Base-by-base conservation (phyloP, 2,888 invertebrate genomes). In the Diarsia mendica region DNA sequence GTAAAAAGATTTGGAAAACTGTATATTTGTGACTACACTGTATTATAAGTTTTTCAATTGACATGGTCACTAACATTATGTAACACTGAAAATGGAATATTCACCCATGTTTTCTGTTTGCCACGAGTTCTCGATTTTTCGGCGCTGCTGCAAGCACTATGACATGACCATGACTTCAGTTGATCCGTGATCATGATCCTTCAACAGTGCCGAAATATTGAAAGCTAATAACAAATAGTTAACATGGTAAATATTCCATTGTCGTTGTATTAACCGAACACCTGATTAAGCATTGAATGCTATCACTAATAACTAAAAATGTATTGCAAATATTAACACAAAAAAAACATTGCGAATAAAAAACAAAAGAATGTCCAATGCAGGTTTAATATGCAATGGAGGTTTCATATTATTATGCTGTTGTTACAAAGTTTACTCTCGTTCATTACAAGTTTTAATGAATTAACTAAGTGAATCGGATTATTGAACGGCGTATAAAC, bases 401-500 rank as follows among this genome's bases (percentile, higher is more conserved):
- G 0, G 1, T 48, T 51, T 11, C 49, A 44, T 23, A 13, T 44
- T 33, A 60, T 33, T 11, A 13, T 28, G 8, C 44, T 63, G n/a
- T 44, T n/a, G 6, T n/a, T 44, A 44, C 10, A 63, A 20, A 63
- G 2, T 44, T 44, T 44, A 44, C 15, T 23, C 44, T 23, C 44
- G 44, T 3, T 44, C 3, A 63, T 44, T n/a, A 44, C 2, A 11
- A 61, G 20, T 44, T 33, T 65, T 58, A 69, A 81, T 65, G 23
- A 75, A 82, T 65, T 49, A 70, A 67, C 49, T 64, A 58, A 60
- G 23, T 72, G 46, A 70, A 72, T 79, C 58, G 49, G 79, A 75
- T 79, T 73, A 83, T 70, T 70, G 64, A 67, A 53, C 60, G 44
- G 13, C 63, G 70, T 20, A 63, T 33, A 28, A 72, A 65, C 55